Evolutionary conservation across 2,888 invertebrate genomes (phyloP).

Genomic region (Cheilosia impressa): DNA sequence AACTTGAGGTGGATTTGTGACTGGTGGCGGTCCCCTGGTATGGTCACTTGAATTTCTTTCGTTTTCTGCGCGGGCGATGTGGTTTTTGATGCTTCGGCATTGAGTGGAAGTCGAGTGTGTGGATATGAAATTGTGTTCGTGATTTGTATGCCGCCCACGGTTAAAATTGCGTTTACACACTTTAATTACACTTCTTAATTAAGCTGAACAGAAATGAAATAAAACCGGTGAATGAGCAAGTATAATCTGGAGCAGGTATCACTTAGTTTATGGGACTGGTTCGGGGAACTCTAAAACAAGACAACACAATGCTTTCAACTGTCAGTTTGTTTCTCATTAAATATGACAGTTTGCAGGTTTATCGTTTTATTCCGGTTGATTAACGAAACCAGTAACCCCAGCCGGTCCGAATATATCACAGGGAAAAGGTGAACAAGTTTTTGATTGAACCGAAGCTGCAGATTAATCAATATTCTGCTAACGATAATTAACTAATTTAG

Average conservation of each 20-base stretch:
- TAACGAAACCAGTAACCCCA: slow-evolving; percentile 16
- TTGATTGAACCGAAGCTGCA: slow-evolving; percentile 1
- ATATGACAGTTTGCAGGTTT: slow-evolving; percentile 24
- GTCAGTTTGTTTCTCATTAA: slow-evolving; percentile 8
- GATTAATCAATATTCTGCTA: slow-evolving; percentile 4
- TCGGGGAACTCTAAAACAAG: not conserved
- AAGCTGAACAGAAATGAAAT: not conserved
- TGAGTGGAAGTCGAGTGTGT: not conserved
- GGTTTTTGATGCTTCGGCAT: not conserved
- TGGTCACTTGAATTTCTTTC: not conserved
- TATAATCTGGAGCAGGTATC: not conserved
- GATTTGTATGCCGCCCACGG: slow-evolving; percentile 32
- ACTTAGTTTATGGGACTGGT: slow-evolving; percentile 12
- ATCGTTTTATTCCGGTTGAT: slow-evolving; percentile 23
- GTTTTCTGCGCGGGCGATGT: slow-evolving; percentile 33
- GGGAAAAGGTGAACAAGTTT: slow-evolving; percentile 27
- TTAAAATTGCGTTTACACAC: not conserved
- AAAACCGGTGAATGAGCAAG: not conserved
- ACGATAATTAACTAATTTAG: not conserved
- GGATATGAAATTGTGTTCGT: slow-evolving; percentile 3
- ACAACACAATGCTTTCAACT: not conserved
- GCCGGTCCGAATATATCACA: not conserved
- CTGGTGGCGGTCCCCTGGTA: not conserved
- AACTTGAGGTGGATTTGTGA: not conserved
- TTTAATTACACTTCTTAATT: slow-evolving; percentile 47